phyloP scores from a whole-genome alignment of 2,888 invertebrate genomes.

The Eilema sororculum region DNA sequence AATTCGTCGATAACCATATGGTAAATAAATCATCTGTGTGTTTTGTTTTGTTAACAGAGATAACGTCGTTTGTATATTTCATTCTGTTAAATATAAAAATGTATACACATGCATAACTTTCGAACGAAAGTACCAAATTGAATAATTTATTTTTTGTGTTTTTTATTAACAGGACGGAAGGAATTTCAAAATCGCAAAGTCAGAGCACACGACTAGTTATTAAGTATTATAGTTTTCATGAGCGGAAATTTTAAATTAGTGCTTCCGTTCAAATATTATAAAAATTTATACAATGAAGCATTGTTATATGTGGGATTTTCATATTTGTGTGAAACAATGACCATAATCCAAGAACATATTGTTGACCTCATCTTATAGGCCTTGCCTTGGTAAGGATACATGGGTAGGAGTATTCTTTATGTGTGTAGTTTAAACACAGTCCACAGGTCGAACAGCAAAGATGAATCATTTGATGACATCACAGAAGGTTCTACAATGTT shows the following conservation, averaged over 20 bases:
- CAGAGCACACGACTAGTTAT: too few species aligned
- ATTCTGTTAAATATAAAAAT: too few species aligned
- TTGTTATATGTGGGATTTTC: not conserved
- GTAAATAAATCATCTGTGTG: too few species aligned
- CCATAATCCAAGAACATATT: not conserved
- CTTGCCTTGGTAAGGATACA: not conserved
- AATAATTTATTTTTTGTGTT: too few species aligned
- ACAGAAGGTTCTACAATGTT: not conserved
- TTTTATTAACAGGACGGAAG: too few species aligned
- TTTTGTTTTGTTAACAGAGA: too few species aligned
- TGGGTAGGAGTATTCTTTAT: not conserved
- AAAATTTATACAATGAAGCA: not conserved
- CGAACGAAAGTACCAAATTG: too few species aligned
- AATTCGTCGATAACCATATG: too few species aligned
- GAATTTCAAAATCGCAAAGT: too few species aligned
- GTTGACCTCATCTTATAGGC: not conserved
- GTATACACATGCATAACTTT: too few species aligned
- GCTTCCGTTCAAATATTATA: not conserved
- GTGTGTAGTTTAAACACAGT: not conserved
- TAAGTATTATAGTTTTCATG: not conserved
- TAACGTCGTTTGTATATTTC: too few species aligned
- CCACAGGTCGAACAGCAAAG: not conserved
- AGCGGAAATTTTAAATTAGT: not conserved
- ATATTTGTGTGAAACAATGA: not conserved
- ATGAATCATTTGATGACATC: not conserved